phyloP scores from a whole-genome alignment of 2,113 vertebrate species.

The Neomonachus schauinslandi region DNA sequence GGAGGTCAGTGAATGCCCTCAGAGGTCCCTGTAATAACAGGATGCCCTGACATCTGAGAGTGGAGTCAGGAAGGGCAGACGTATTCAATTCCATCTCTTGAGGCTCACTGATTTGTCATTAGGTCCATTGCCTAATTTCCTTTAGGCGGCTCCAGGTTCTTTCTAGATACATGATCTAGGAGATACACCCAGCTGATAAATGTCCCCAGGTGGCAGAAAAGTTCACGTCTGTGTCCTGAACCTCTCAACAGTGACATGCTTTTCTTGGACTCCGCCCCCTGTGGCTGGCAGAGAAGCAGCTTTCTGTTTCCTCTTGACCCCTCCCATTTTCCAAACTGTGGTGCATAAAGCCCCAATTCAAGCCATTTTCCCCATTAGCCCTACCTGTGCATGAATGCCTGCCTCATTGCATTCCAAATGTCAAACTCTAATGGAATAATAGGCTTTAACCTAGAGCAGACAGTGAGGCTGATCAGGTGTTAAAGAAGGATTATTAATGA shows the following conservation, averaged over 20 bases:
- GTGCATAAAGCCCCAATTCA: neutral
- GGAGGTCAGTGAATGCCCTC: neutral
- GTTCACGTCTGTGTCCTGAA: neutral
- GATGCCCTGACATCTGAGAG: neutral
- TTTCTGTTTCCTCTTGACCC: neutral
- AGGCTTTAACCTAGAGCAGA: conserved; percentile 61
- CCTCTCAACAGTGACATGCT: neutral
- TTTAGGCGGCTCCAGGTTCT: neutral
- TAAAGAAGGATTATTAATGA: conserved; percentile 74
- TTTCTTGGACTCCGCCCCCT: neutral
- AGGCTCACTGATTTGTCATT: conserved; percentile 8
- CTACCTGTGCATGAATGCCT: conserved; percentile 53
- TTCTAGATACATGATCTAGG: neutral
- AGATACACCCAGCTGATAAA: neutral
- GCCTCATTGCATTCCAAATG: conserved; percentile 65
- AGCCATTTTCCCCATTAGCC: conserved; percentile 43
- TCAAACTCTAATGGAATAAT: conserved; percentile 65
- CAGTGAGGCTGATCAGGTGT: conserved; percentile 44
- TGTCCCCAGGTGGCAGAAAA: neutral
- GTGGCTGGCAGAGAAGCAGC: neutral
- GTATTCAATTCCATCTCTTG: neutral
- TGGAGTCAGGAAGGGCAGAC: neutral
- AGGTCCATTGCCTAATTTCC: neutral
- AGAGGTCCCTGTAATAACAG: neutral
- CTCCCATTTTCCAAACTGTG: conserved; percentile 4